Base-by-base conservation (phyloP, 2,888 invertebrate species). In the Anorthoa munda region DNA sequence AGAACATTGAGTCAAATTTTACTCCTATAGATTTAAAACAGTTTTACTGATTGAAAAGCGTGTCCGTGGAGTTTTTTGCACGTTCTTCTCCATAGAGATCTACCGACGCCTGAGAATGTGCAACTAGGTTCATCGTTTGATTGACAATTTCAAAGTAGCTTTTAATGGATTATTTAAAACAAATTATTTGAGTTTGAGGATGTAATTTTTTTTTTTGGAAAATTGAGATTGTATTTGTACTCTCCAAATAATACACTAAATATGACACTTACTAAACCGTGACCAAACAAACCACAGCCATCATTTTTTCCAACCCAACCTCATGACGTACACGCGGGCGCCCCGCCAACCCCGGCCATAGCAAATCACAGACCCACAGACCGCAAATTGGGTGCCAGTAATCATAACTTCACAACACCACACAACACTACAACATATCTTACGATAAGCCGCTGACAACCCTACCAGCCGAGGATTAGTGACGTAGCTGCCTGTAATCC, bases 381-480 rank as follows among this genome's bases (percentile, higher is more conserved):
- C 88, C 87, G 73, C 87, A 86, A 79, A 86, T 87, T 79, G 81
- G 66, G 68, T 68, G 69, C 67, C 82, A 83, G 87, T 87, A 75
- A 87, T 88, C 88, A 87, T 87, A 87, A 87, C 87, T 87, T 69
- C 64, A 86, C 86, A 31, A 88, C 90, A 90, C 89, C 79, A 91
- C 90, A 86, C 75, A 77, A 85, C 87, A 90, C 87, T 84, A 85
- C 78, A 77, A 90, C 86, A 92, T 93, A 94, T 94, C 93, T 94
- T 93, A 90, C 89, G 81, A 85, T 93, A 94, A 93, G 93, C 94
- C 88, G 87, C 67, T 90, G 93, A 93, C 93, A 93, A 88, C 89
- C 89, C 87, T 92, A 91, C 89, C 92, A 91, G 88, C 89, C 88
- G 87, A 68, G 93, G 94, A 94, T 93, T 94, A 94, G 92, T 91